Evolutionary conservation across 1,140 invertebrate species (phyloP), one percentile per base, ranked within the genome.

Genomic region (Potamilus streckersoni): DNA sequence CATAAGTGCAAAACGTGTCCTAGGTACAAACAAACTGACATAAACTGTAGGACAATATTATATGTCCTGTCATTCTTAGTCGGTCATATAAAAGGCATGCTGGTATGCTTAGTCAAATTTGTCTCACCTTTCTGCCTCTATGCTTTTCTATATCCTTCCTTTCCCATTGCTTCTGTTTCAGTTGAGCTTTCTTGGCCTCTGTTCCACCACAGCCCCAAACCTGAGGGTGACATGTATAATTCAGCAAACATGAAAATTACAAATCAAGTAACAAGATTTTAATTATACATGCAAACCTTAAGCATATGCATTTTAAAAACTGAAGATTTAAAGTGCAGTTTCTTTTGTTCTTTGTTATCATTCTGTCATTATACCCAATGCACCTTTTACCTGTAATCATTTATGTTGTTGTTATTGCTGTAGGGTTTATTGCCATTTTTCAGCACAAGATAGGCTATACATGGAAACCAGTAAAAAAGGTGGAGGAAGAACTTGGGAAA

Each of bases 131-230:
- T 71, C 81, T 82, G 38, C 92, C 91, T 65, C 94, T 89, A 78
- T 96, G 94, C 79, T 94, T 93, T 89, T 97, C 95, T 1, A 94
- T 94, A 89, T 97, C 94, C 84, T 94, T 94, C 1, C 95, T 93
- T 87, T 97, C 95, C 95, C 96, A 97, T 81, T 95, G 95, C 88
- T 96, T 96, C 74, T 96, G 93, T 80, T 96, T 95, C 73, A 95
- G 87, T 89, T 97, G 96, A 55, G 92, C 92, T 86, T 96, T 95
- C 62, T 95, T 93, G 71, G 79, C 79, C 16, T 77, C 73, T n/a
- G 77, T 69, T 57, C 84, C 79, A 5, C 85, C 87, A 83, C 85
- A 88, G 13, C 87, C 87, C 87, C 87, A 88, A n/a, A 88, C 84
- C 88, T 89, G 74, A 3, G 75, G 69, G 55, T 74, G 38, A 79